phyloP scores from a whole-genome alignment of 2,113 vertebrate genomes.

The Heteronetta atricapilla region DNA sequence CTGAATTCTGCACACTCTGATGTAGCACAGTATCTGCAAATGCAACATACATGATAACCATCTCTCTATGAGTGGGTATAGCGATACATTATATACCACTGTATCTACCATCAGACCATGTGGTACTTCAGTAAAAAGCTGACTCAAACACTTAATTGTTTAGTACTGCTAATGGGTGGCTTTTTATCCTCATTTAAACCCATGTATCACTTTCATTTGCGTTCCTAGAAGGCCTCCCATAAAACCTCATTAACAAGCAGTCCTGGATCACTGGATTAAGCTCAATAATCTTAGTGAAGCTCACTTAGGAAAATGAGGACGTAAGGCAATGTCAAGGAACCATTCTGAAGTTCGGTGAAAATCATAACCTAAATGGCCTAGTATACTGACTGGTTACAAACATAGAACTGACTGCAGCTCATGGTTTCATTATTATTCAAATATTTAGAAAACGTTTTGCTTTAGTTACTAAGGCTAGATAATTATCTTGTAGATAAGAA shows the following conservation, averaged over 20 bases:
- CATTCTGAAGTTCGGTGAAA: neutral
- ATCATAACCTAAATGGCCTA: neutral
- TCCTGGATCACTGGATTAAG: neutral
- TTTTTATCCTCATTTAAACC: neutral
- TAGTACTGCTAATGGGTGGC: neutral
- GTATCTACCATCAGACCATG: neutral
- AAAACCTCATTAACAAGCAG: neutral
- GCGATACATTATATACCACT: accelerated
- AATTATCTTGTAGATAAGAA: neutral
- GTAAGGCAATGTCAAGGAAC: neutral
- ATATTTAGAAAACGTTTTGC: neutral
- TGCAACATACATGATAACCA: neutral
- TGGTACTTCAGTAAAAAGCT: neutral
- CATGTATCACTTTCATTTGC: neutral
- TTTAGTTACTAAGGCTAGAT: neutral
- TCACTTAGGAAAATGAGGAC: neutral
- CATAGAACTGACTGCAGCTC: neutral
- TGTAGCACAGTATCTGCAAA: neutral
- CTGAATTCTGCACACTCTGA: neutral
- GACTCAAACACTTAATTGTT: neutral
- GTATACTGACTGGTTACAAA: neutral
- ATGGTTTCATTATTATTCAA: neutral
- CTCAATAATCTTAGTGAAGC: neutral
- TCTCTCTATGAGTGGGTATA: neutral
- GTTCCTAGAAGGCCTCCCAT: neutral